A percentile compares a stretch with the other conserved stretches of the same genome.
These are phyloP conservation scores for Elanus axillaris DNA, from an alignment of 2,113 vertebrate species.

Conservation along the genomic window DNA sequence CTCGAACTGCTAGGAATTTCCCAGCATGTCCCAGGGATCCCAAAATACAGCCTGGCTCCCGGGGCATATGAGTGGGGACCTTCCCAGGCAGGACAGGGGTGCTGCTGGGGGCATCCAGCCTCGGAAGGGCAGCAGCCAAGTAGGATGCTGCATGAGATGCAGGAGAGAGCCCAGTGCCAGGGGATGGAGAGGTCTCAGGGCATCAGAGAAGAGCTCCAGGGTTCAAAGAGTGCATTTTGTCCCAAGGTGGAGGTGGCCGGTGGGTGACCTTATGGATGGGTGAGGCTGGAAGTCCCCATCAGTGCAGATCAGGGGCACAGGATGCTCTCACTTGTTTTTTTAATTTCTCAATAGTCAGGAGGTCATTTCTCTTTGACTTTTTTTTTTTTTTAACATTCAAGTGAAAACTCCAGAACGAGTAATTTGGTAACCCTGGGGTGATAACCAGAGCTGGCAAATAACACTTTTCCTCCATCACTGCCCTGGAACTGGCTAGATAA, in stretches of 20 bases:
- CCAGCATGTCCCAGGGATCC: conserved; percentile 46
- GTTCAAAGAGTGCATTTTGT: neutral
- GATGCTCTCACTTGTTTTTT: neutral
- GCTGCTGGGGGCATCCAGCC: neutral
- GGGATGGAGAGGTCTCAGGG: neutral
- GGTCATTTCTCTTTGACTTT: neutral
- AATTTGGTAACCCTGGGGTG: neutral
- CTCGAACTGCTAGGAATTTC: conserved; percentile 50
- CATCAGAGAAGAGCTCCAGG: neutral
- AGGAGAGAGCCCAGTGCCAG: neutral
- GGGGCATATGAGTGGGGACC: conserved; percentile 30
- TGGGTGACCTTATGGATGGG: neutral
- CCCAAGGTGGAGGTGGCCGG: neutral
- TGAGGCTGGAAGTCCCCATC: rapidly evolving
- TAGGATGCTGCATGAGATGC: neutral
- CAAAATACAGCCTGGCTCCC: conserved; percentile 45
- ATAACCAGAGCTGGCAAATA: neutral
- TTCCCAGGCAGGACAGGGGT: conserved; percentile 34
- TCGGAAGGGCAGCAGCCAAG: neutral
- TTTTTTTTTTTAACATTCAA: neutral
- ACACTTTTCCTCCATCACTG: neutral
- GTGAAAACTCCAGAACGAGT: neutral
- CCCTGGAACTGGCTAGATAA: neutral
- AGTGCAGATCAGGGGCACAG: rapidly evolving
- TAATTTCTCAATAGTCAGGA: neutral